phyloP scores from a whole-genome alignment of 2,797 vertebrate species.

The Zalophus californianus region DNA sequence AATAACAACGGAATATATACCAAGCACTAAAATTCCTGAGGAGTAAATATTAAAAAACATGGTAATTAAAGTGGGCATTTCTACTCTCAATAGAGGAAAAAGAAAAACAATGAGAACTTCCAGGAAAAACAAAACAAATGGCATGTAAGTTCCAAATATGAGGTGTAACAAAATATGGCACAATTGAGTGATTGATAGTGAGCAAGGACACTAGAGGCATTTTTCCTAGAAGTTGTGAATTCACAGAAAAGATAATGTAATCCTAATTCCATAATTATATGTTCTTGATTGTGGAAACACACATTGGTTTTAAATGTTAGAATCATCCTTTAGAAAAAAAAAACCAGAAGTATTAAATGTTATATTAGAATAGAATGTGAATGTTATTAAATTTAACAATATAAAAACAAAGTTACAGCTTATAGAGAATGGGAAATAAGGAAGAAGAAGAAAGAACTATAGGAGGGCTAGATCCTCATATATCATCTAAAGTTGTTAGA shows the following conservation, averaged over 20 bases:
- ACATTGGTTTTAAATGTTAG: background rate
- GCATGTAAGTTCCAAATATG: background rate
- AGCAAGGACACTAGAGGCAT: background rate
- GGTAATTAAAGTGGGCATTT: background rate
- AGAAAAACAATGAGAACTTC: background rate
- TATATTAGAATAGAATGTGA: background rate
- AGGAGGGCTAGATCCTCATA: background rate
- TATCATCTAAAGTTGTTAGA: background rate
- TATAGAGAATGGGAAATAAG: background rate
- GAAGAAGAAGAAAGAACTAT: background rate
- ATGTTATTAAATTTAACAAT: background rate
- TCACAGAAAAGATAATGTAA: background rate
- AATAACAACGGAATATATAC: background rate
- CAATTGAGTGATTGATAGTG: background rate
- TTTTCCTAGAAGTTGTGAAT: background rate
- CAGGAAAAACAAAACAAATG: background rate
- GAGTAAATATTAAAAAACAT: constrained; percentile 11
- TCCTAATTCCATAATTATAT: background rate
- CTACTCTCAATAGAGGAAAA: background rate
- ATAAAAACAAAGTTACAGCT: background rate
- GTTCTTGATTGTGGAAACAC: background rate
- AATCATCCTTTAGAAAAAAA: background rate
- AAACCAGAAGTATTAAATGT: background rate
- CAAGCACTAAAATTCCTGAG: background rate
- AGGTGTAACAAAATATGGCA: background rate